Base-by-base conservation (phyloP, 2,797 vertebrate genomes). In the Coreius guichenoti region DNA sequence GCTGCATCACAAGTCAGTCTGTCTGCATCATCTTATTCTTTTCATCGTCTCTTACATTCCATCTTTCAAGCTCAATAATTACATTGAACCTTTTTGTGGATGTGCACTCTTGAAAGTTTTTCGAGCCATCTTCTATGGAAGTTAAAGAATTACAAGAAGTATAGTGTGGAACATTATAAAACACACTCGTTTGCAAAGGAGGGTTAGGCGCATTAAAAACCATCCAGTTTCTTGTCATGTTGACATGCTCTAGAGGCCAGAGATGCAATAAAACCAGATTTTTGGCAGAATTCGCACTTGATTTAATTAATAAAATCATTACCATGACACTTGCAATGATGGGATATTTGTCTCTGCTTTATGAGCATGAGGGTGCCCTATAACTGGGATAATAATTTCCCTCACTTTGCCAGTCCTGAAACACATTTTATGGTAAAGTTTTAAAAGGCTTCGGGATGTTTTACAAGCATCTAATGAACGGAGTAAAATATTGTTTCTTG, bases 381-480 rank as follows among this genome's bases (percentile, higher is more conserved):
- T 73, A 86, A 88, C 88, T 47, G 73, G 43, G 54, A 81, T 83
- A 86, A 89, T 94, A 89, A 91, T 91, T 92, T 69, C n/a, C 80
- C 85, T 88, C 89, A 78, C 89, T 92, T 92, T 92, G 83, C 86
- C 80, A 89, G 92, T 90, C 92, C 90, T 90, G 90, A 93, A 93
- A 90, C 79, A 80, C 83, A 87, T 92, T 94, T 93, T 89, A 92
- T 89, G 90, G 86, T 92, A 88, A 92, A 91, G 90, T 92, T 91
- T 91, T 85, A 90, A 92, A 91, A 93, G 87, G 86, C 85, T 88
- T 87, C 80, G 70, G 87, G 86, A 90, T 89, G 88, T 87, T 94
- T 94, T 92, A 94, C 90, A 86, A 75, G 90, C 90, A 93, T 94
- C 92, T 93, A 93, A 95, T 92, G 88, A 94, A 94, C 84, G 90